Percentiles rank a stretch among this genome's conserved stretches.
Evolutionary conservation across 2,797 vertebrate genomes (phyloP).

Genomic region (Cirrhinus mrigala): DNA sequence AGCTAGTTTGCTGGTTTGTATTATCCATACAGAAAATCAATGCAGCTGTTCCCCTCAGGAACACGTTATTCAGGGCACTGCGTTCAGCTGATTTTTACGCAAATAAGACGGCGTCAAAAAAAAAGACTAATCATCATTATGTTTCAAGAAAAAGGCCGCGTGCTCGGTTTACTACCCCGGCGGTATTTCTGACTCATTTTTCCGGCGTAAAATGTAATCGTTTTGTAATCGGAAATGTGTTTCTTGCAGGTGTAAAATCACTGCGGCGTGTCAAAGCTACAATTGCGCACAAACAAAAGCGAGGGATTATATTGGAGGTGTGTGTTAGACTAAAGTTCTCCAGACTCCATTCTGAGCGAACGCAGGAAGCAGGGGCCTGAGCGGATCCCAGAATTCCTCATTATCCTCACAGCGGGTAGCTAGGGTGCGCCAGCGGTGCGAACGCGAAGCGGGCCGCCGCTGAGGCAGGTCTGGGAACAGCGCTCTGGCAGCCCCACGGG

Average conservation of each 20-base stretch:
- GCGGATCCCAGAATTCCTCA: conserved; percentile 87
- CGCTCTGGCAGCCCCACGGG: conserved; percentile 75
- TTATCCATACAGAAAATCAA: conserved; percentile 13
- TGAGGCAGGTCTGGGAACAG: conserved; percentile 76
- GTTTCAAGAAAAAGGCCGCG: not conserved
- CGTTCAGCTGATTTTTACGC: not conserved
- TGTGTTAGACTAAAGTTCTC: conserved; percentile 81
- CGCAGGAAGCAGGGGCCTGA: conserved; percentile 83
- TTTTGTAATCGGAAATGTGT: conserved; percentile 57
- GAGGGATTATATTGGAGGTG: conserved; percentile 78
- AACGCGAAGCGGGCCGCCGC: conserved; percentile 54
- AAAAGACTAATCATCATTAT: conserved; percentile 24
- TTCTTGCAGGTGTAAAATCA: conserved; percentile 51
- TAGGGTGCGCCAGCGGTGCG: conserved; percentile 75
- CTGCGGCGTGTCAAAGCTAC: conserved; percentile 27
- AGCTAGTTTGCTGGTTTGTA: conserved; percentile 6
- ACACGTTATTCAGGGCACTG: not conserved
- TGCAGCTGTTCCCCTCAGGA: conserved; percentile 16
- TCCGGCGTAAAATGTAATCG: conserved; percentile 21
- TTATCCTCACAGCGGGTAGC: conserved; percentile 81
- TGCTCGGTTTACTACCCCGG: conserved; percentile 19
- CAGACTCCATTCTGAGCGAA: conserved; percentile 81
- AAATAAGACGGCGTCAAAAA: conserved; percentile 2
- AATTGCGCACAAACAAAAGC: conserved; percentile 78
- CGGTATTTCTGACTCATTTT: conserved; percentile 33